Evolutionary conservation across 2,113 vertebrate species (phyloP).

Genomic region (Cyprinodon variegatus): DNA sequence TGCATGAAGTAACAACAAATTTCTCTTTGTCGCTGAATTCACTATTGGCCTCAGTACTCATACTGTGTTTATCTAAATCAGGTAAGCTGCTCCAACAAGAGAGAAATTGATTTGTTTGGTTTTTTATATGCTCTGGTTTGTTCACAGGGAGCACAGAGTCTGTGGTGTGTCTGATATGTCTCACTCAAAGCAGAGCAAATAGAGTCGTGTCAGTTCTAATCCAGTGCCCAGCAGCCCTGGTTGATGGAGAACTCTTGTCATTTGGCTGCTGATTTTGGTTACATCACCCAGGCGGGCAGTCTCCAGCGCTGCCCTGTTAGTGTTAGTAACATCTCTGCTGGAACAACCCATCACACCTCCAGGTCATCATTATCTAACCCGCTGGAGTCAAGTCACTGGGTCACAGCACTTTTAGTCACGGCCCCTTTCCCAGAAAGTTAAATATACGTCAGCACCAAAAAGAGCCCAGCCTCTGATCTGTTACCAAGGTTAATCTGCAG

Average conservation of each 20-base stretch:
- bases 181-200: slow-evolving; percentile 36
- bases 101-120: slow-evolving; percentile 28
- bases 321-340: slow-evolving; percentile 39
- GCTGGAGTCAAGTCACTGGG: slow-evolving; percentile 43
- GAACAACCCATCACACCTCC: slow-evolving; percentile 29
- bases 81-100: slow-evolving; percentile 11
- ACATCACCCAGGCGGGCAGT: slow-evolving; percentile 40
- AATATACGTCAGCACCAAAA: slow-evolving; percentile 53
- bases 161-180: slow-evolving; percentile 51
- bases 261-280: slow-evolving; percentile 37
- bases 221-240: slow-evolving; percentile 19
- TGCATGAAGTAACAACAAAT: background rate
- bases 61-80: background rate
- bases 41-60: too few species aligned
- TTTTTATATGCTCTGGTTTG: slow-evolving; percentile 11
- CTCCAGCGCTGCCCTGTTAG: slow-evolving; percentile 14
- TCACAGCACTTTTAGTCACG: slow-evolving; percentile 36
- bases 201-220: slow-evolving; percentile 31
- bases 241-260: slow-evolving; percentile 50
- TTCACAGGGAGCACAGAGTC: slow-evolving; percentile 4
- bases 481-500: slow-evolving; percentile 14
- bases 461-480: slow-evolving; percentile 23
- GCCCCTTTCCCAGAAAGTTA: slow-evolving; percentile 44
- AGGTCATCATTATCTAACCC: slow-evolving; percentile 52
- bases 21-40: too few species aligned